These are phyloP conservation scores for Xanthostigma xanthostigma DNA, from an alignment of 2,888 invertebrate species.

Conservation along the genomic window DNA sequence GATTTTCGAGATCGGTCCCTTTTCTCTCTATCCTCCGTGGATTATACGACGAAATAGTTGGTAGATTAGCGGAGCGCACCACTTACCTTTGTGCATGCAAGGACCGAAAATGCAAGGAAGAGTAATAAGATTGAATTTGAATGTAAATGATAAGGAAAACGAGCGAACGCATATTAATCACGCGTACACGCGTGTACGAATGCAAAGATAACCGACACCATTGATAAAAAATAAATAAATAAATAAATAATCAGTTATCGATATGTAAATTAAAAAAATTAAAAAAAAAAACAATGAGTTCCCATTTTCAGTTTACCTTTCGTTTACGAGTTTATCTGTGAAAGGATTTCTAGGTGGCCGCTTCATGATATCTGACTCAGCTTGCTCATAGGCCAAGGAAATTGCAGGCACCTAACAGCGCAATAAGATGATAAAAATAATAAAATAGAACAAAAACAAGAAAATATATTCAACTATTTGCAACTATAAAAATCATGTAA, in stretches of 20 bases:
- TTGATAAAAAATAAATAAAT: slow-evolving; percentile 4
- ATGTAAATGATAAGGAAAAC: not conserved
- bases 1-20: too few species aligned
- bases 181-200: not conserved
- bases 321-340: slow-evolving; percentile 96
- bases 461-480: too few species aligned
- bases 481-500: slow-evolving; percentile 10
- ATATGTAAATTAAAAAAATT: not conserved
- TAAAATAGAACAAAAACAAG: too few species aligned
- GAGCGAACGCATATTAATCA: not conserved
- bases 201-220: slow-evolving; percentile 5
- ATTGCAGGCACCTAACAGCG: slow-evolving; percentile 79
- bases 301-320: slow-evolving; percentile 42
- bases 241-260: slow-evolving; percentile 1
- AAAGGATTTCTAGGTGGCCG: slow-evolving; percentile 94
- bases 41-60: too few species aligned
- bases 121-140: not conserved
- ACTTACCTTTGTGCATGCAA: not conserved
- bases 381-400: slow-evolving; percentile 73
- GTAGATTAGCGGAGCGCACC: too few species aligned
- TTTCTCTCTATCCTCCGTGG: too few species aligned
- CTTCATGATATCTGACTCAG: slow-evolving; percentile 87
- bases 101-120: not conserved
- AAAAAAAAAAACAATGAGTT: not conserved
- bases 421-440: too few species aligned